These are phyloP conservation scores for Antitype chi DNA, from an alignment of 2,888 invertebrate genomes.

Conservation along the genomic window DNA sequence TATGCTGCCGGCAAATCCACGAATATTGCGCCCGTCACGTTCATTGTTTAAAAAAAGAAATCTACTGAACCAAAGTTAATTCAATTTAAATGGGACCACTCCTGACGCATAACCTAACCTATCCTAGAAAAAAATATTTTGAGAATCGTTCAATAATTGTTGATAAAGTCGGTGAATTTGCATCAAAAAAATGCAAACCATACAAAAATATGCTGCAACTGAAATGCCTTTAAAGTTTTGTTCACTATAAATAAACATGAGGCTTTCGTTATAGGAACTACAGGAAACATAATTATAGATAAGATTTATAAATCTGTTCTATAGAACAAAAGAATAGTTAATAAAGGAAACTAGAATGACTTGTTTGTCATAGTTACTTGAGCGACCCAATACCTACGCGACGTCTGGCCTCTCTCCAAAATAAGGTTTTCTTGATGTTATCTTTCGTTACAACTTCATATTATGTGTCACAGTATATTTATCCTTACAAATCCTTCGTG, in stretches of 20 bases:
- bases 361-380: constrained; percentile 30
- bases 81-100: too few species aligned
- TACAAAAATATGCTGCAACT: not conserved
- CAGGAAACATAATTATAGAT: not conserved
- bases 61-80: too few species aligned
- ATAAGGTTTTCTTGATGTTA: constrained; percentile 23
- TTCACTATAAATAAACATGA: too few species aligned
- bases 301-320: not conserved
- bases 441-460: constrained; percentile 24
- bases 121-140: too few species aligned
- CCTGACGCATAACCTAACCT: too few species aligned
- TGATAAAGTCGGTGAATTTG: too few species aligned
- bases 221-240: not conserved
- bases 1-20: too few species aligned
- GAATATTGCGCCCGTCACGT: too few species aligned
- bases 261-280: not conserved
- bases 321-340: constrained; percentile 3
- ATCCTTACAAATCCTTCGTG: constrained; percentile 21
- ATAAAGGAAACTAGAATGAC: constrained; percentile 16
- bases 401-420: constrained; percentile 47
- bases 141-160: too few species aligned
- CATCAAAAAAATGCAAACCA: too few species aligned
- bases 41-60: too few species aligned
- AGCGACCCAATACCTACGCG: constrained; percentile 20
- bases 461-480: constrained; percentile 20